phyloP scores from a whole-genome alignment of 2,797 vertebrate genomes.

The Aulostomus chinensis region DNA sequence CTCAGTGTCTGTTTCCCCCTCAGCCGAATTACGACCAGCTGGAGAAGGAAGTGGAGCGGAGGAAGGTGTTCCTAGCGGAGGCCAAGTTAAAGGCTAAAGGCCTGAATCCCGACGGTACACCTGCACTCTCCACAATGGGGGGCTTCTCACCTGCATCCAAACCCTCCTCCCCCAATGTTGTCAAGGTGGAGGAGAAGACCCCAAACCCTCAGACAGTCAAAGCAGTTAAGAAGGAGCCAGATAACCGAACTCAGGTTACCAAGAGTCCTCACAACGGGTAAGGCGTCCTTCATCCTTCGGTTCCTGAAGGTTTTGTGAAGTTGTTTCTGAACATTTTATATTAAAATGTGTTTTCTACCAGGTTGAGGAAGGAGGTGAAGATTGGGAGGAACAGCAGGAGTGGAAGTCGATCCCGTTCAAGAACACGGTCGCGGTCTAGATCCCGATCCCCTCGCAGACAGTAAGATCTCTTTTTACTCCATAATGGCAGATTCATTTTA shows the following conservation, averaged over 20 bases:
- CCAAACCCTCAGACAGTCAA: conserved; percentile 87
- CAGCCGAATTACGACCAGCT: conserved; percentile 96
- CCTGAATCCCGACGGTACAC: conserved; percentile 95
- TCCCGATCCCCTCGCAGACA: conserved; percentile 92
- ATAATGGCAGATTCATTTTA: no score
- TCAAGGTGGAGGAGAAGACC: conserved; percentile 91
- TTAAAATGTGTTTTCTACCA: conserved; percentile 36
- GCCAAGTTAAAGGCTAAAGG: conserved; percentile 98
- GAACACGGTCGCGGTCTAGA: conserved; percentile 90
- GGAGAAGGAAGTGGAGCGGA: conserved; percentile 97
- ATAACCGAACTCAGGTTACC: conserved; percentile 87
- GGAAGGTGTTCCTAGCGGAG: conserved; percentile 93
- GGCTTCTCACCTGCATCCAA: conserved; percentile 98
- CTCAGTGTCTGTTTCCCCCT: no score
- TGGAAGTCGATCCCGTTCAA: conserved; percentile 86
- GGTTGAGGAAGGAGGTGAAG: conserved; percentile 94
- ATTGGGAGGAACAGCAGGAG: conserved; percentile 92
- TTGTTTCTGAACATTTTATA: no score
- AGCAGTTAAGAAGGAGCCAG: conserved; percentile 89
- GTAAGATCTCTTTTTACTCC: conserved; percentile 76
- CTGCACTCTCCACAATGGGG: conserved; percentile 90
- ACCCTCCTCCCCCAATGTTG: conserved; percentile 91
- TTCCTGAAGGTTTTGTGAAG: no score
- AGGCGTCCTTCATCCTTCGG: no score
- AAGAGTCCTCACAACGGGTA: conserved; percentile 99